Conservation (phyloP, 1,140 invertebrate species). For the Belonocnema kinseyi region DNA sequence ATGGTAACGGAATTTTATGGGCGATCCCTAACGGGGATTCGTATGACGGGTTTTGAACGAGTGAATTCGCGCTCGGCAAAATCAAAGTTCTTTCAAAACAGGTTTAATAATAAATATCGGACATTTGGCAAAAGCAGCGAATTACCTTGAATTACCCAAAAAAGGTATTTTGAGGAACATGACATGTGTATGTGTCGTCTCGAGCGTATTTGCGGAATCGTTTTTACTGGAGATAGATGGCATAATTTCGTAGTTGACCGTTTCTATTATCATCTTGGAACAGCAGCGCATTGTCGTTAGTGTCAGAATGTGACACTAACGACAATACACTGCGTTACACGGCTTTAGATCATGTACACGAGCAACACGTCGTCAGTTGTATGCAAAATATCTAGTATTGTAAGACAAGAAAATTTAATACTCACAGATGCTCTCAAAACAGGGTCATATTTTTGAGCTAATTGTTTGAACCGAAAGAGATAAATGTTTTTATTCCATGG, state of each 20-base stretch:
- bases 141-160: neutral
- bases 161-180: neutral
- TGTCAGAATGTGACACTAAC: conserved; percentile 18
- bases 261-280: conserved; percentile 31
- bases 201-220: neutral
- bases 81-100: neutral
- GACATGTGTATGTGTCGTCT: conserved; percentile 1
- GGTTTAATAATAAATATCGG: conserved; percentile 14
- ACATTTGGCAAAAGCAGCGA: conserved; percentile 4
- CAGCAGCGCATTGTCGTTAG: conserved; percentile 6
- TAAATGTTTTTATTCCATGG: too few species aligned
- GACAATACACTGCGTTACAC: conserved; percentile 9
- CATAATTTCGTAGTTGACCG: conserved; percentile 29
- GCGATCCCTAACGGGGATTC: too few species aligned
- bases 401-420: neutral
- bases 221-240: conserved; percentile 15
- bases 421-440: neutral
- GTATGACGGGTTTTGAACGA: neutral
- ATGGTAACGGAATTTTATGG: too few species aligned
- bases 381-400: neutral
- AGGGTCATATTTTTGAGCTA: neutral
- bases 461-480: neutral
- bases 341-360: conserved; percentile 15
- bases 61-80: neutral
- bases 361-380: conserved; percentile 16